Conservation (phyloP, 2,888 invertebrate species). For the Serrognathus titanus region DNA sequence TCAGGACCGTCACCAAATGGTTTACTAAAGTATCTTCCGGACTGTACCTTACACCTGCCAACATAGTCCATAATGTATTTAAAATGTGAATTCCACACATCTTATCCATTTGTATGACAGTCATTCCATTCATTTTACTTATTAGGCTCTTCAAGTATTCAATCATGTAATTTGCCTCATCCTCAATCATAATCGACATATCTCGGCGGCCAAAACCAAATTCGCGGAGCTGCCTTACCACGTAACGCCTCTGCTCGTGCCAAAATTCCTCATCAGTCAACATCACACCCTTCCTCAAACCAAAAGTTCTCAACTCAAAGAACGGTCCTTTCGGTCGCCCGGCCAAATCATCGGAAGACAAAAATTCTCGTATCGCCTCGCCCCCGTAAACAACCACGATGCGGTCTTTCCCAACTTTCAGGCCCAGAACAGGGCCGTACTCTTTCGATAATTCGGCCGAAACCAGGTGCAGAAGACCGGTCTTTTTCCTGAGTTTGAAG, state of each 20-base stretch:
- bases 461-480: slow-evolving; percentile 67
- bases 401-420: slow-evolving; percentile 74
- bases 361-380: slow-evolving; percentile 70
- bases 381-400: slow-evolving; percentile 68
- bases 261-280: slow-evolving; percentile 66
- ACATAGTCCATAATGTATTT: slow-evolving; percentile 80
- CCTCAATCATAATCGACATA: slow-evolving; percentile 69
- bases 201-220: slow-evolving; percentile 78
- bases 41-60: slow-evolving; percentile 72
- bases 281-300: slow-evolving; percentile 64
- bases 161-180: slow-evolving; percentile 66
- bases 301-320: slow-evolving; percentile 74
- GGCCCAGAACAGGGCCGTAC: slow-evolving; percentile 65
- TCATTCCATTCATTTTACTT: slow-evolving; percentile 47
- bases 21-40: slow-evolving; percentile 67
- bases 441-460: slow-evolving; percentile 59
- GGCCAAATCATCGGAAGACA: slow-evolving; percentile 70
- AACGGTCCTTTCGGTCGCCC: slow-evolving; percentile 76
- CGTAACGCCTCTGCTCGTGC: slow-evolving; percentile 71
- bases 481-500: slow-evolving; percentile 59
- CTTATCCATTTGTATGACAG: slow-evolving; percentile 61
- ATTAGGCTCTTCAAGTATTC: slow-evolving; percentile 51
- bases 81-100: slow-evolving; percentile 74
- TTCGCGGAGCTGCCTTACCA: slow-evolving; percentile 72
- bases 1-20: slow-evolving; percentile 64